Conservation (phyloP, 2,888 invertebrate species). For the Mallateleia sp. region DNA sequence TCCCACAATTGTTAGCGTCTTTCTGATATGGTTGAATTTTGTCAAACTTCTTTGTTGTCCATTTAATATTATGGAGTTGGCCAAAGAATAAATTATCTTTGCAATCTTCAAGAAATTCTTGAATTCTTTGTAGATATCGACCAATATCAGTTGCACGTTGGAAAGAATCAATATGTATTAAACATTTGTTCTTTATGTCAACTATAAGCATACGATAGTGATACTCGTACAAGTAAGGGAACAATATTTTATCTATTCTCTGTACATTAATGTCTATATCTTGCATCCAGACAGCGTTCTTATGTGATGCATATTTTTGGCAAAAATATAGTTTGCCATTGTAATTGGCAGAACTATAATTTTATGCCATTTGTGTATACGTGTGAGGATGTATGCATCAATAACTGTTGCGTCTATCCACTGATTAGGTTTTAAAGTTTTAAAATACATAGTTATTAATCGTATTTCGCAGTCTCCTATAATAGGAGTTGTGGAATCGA, state of each 20-base stretch:
- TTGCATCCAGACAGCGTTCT: background rate
- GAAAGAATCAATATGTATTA: slow-evolving; percentile 31
- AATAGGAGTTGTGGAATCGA: background rate
- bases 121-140: background rate
- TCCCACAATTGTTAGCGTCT: slow-evolving; percentile 18
- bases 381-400: slow-evolving; percentile 9
- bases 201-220: slow-evolving; percentile 12
- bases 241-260: slow-evolving; percentile 12
- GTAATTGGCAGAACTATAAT: slow-evolving; percentile 10
- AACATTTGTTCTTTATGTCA: background rate
- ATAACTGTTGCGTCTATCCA: slow-evolving; percentile 11
- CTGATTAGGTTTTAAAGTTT: background rate
- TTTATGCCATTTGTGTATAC: background rate
- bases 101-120: background rate
- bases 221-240: slow-evolving; percentile 22
- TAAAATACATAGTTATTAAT: background rate
- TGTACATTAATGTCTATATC: background rate
- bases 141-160: background rate
- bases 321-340: background rate
- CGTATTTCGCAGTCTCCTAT: background rate
- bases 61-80: background rate
- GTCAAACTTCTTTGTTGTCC: background rate
- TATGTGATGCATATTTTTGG: background rate
- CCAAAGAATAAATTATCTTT: slow-evolving; percentile 3
- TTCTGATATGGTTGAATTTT: slow-evolving; percentile 1